phyloP scores from a whole-genome alignment of 1,140 invertebrate species.

The Drosophila kepulauana region DNA sequence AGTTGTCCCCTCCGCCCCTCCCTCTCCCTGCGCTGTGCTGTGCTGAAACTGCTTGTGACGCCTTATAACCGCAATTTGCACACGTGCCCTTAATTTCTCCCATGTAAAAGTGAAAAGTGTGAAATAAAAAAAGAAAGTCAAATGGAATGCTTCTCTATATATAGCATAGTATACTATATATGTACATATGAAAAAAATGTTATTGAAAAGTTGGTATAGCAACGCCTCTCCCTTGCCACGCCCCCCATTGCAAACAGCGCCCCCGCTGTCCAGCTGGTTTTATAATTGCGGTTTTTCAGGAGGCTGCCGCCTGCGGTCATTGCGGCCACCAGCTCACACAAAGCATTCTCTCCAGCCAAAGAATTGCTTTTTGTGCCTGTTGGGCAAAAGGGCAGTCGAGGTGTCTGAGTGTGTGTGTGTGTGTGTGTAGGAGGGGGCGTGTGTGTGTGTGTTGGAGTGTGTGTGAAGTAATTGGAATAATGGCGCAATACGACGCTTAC shows the following conservation, averaged over 20 bases:
- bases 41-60: constrained; percentile 2
- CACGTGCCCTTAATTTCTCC: constrained; percentile 51
- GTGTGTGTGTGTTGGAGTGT: not conserved
- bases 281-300: constrained; percentile 78
- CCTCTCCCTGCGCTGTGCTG: not conserved
- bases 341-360: constrained; percentile 39
- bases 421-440: not conserved
- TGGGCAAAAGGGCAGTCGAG: constrained; percentile 14
- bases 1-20: not conserved
- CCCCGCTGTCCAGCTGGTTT: constrained; percentile 47
- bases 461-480: constrained; percentile 50
- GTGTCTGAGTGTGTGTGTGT: not conserved
- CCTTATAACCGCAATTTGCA: constrained; percentile 69
- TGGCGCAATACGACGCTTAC: constrained; percentile 44
- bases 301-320: constrained; percentile 75
- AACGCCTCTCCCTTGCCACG: constrained; percentile 13
- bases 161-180: constrained; percentile 15
- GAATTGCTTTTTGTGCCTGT: constrained; percentile 48
- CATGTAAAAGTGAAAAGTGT: constrained; percentile 59
- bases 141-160: not conserved
- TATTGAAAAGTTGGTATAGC: constrained; percentile 67
- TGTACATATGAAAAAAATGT: constrained; percentile 43
- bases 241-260: constrained; percentile 2
- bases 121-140: constrained; percentile 37
- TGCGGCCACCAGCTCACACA: constrained; percentile 52